Conservation (phyloP, 53 echinoderm and acorn worm species). For the Crossaster papposus region DNA sequence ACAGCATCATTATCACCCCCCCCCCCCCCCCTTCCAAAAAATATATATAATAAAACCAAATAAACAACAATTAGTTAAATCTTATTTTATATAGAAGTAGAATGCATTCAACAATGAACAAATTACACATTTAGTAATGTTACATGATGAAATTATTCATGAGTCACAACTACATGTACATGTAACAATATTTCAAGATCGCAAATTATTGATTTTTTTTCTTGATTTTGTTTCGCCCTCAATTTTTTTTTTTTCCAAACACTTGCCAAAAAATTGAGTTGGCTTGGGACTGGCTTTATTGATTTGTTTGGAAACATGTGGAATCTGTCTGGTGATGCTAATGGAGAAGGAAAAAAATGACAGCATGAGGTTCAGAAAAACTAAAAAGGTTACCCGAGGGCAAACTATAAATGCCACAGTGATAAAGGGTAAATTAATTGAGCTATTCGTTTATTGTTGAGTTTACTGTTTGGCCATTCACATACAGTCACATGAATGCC, state of each 20-base stretch:
- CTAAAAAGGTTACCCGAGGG: constrained; percentile 3
- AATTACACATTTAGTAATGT: not conserved
- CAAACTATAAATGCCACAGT: not conserved
- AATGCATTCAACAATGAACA: not conserved
- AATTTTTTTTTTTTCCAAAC: not conserved
- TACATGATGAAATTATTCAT: not conserved
- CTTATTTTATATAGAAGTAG: not conserved
- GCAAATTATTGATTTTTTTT: constrained; percentile 34
- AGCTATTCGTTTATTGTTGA: not conserved
- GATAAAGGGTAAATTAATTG: not conserved
- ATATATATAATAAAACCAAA: not conserved
- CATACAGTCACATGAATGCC: too few relatives aligned
- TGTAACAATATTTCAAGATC: constrained; percentile 10
- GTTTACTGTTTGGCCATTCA: too few relatives aligned
- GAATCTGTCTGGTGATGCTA: not conserved
- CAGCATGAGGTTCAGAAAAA: not conserved
- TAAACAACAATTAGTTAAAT: not conserved
- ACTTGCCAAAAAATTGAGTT: not conserved
- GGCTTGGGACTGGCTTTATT: not conserved
- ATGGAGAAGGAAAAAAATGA: not conserved
- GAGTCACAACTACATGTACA: constrained; percentile 34
- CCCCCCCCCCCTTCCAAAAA: not conserved
- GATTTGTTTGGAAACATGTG: not conserved
- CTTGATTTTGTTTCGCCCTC: too few relatives aligned
- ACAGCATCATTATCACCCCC: not conserved